These are phyloP conservation scores for Anthonomus grandis DNA, from an alignment of 1,140 invertebrate species.

Conservation along the genomic window DNA sequence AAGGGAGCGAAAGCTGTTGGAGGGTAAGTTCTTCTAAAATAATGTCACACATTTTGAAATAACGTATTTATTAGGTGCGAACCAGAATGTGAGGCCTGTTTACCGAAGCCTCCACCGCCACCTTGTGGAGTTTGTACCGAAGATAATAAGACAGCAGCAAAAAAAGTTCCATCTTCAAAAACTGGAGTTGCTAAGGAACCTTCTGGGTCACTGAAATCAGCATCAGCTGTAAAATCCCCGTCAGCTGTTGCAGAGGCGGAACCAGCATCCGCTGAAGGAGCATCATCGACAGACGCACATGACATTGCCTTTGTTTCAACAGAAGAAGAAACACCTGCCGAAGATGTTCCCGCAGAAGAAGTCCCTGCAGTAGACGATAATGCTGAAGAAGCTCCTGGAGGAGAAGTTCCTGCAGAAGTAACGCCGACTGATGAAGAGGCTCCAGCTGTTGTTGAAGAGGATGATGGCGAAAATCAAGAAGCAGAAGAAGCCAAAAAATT, in stretches of 20 bases:
- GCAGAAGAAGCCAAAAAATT: no score
- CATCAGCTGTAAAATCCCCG: background rate
- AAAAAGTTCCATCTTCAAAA: background rate
- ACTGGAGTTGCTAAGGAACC: background rate
- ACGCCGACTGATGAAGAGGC: no score
- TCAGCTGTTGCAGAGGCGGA: background rate
- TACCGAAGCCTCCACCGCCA: conserved; percentile 7
- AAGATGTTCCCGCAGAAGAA: no score
- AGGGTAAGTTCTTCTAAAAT: conserved; percentile 7
- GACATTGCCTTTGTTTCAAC: no score
- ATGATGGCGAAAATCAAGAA: no score
- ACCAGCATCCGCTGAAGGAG: background rate
- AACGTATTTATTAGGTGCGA: background rate
- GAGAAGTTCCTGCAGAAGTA: no score
- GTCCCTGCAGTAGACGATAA: no score
- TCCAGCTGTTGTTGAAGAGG: no score
- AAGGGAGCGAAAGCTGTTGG: background rate
- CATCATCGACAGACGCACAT: background rate
- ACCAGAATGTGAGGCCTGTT: conserved; percentile 14
- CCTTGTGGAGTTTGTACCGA: conserved; percentile 7
- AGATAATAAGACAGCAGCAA: background rate
- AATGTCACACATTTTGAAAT: background rate
- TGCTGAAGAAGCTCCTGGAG: no score
- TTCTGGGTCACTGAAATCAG: background rate
- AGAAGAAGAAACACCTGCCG: no score